phyloP scores from a whole-genome alignment of 2,113 vertebrate genomes.

The Procavia capensis region DNA sequence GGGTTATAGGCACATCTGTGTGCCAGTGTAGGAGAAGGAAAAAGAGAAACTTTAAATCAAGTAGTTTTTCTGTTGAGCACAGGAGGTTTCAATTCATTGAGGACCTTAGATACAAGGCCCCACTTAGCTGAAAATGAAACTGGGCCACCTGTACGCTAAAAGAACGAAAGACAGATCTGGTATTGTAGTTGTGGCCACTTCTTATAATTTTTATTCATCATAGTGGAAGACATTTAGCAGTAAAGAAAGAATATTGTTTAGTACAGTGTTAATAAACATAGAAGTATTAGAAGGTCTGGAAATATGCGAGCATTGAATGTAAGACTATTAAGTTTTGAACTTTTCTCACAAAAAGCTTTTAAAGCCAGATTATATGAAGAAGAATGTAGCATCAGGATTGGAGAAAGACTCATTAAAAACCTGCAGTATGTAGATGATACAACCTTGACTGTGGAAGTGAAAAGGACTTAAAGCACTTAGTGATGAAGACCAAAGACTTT shows the following conservation, averaged over 20 bases:
- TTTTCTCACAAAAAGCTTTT: constrained; percentile 13
- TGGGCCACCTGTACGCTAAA: not conserved
- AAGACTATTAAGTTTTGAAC: constrained; percentile 46
- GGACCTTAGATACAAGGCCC: not conserved
- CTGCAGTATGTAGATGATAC: too few species aligned
- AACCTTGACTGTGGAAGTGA: too few species aligned
- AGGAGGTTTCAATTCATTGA: not conserved
- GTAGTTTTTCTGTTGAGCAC: not conserved
- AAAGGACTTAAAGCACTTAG: too few species aligned
- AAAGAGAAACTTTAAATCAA: constrained; percentile 1
- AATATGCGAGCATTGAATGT: not conserved
- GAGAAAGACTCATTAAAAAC: too few species aligned
- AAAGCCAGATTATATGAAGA: not conserved
- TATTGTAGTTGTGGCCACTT: not conserved
- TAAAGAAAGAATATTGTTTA: constrained; percentile 10
- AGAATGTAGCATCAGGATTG: too few species aligned
- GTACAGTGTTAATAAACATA: not conserved
- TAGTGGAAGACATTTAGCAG: not conserved
- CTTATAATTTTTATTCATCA: constrained; percentile 3
- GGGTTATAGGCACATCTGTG: not conserved
- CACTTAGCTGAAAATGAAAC: not conserved
- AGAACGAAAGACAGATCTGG: not conserved
- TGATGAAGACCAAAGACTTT: too few species aligned
- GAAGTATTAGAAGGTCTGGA: constrained; percentile 11
- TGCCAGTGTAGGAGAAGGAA: not conserved